Evolutionary conservation across 2,113 vertebrate species (phyloP), one percentile per base, ranked within the genome.

Genomic region (Myotis davidii): DNA sequence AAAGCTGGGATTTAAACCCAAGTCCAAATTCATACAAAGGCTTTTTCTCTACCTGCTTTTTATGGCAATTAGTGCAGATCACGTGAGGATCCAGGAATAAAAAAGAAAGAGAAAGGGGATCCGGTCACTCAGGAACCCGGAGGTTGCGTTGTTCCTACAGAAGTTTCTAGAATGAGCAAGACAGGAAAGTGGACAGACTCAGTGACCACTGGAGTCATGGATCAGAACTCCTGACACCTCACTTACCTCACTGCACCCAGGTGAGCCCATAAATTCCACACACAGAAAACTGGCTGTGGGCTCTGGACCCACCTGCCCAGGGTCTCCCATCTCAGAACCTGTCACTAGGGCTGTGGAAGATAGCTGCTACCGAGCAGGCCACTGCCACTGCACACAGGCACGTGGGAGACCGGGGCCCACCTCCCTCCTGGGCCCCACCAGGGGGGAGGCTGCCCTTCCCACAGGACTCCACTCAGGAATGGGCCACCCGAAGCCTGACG

Each of bases 141-240:
- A 7, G 5, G 5, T 29, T 56, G 29, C 1, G 10, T 29, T 52
- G 6, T 61, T 54, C n/a, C 8, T 21, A 9, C 2, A 85, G 42
- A 83, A 29, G 6, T 1, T 72, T 90, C 39, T 27, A 69, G 52
- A 82, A 42, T 5, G 4, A 77, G 10, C 23, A 76, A 52, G 59
- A 56, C 4, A 93, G 37, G 37, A 11, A 45, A 32, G 23, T 29
- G 14, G 3, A 2, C 27, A 56, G 39, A 61, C 14, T 14, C 17
- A 21, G 29, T 20, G 32, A 52, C 8, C 56, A 3, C 1, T 0
- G 5, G 25, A 4, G 16, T 6, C 6, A 0, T 42, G n/a, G 10
- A 34, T 64, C 27, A 20, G 7, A 27, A 39, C 21, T 17, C 10
- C 10, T 20, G 16, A 65, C 20, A 34, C 25, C 54, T 21, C 1